Percentiles rank a stretch among this genome's conserved stretches.
Conservation (phyloP, 2,797 vertebrate genomes). For the Gallirallus australis region DNA sequence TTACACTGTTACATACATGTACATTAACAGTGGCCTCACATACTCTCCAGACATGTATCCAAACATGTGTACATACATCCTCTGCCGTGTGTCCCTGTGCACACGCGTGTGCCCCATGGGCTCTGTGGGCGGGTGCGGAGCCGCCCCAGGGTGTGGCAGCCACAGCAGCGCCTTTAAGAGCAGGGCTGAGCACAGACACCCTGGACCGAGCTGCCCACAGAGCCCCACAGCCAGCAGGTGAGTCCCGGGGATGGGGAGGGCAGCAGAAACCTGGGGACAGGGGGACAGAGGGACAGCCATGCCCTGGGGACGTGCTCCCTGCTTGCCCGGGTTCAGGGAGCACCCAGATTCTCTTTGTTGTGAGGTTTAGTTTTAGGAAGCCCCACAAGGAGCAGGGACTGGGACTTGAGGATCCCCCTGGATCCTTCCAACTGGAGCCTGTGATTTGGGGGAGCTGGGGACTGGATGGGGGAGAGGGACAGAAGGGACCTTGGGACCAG, state of each 20-base stretch:
- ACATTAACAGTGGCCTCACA: no score
- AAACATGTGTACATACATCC: no score
- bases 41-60: accelerated
- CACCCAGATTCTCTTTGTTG: background rate
- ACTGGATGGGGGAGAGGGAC: no score
- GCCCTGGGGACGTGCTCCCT: background rate
- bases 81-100: background rate
- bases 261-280: background rate
- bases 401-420: accelerated
- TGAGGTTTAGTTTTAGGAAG: background rate
- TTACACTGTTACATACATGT: no score
- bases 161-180: background rate
- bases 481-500: no score
- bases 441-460: background rate
- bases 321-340: background rate
- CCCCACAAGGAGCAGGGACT: background rate
- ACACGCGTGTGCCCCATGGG: accelerated
- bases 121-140: background rate
- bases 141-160: constrained; percentile 19
- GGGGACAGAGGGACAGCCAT: accelerated
- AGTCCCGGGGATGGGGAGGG: background rate
- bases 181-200: accelerated
- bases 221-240: background rate
- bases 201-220: accelerated
- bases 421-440: background rate